Evolutionary conservation across 2,888 invertebrate genomes (phyloP), one percentile per base, ranked within the genome.

Genomic region (Syritta pipiens): DNA sequence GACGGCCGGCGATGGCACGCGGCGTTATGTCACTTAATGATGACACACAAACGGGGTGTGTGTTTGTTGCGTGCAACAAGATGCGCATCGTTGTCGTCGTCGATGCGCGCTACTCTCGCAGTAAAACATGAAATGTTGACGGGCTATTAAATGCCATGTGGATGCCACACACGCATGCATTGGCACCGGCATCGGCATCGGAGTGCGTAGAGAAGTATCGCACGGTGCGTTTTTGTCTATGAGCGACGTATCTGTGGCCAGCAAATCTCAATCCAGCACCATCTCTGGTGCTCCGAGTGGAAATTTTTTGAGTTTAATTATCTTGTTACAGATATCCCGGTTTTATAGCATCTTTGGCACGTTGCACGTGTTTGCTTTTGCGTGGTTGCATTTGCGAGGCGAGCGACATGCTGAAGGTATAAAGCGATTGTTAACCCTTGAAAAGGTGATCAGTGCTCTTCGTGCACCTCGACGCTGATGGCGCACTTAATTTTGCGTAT

Each of bases 101-200:
- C n/a, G 42, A 32, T 42, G 62, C 26, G 22, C 24, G 57, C 62
- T 48, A 44, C 67, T 60, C 60, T 48, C 67, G 67, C 57, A 62
- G 67, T 74, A 68, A 74, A 74, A 74, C 67, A 68, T 74, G 62
- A 79, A 79, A 67, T 57, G 62, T 74, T 79, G 79, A 74, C 67
- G 67, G 62, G 62, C 79, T 79, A 79, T 79, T 79, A 79, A 79
- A 74, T 74, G 74, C 74, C 79, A 79, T 79, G 74, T 79, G 79
- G 79, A 79, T 79, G 7, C 79, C 79, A 79, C 74, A 79, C 79
- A 79, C 60, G 79, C 62, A 57, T 53, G 55, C 49, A 62, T 14
- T 32, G 12, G 30, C 63, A 12, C 22, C 30, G 10, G 5, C 32
- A 7, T 24, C 19, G 14, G 9, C 35, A 40, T 22, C 51, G n/a